Evolutionary conservation across 2,888 invertebrate genomes (phyloP).

Genomic region (Chesias legatella): DNA sequence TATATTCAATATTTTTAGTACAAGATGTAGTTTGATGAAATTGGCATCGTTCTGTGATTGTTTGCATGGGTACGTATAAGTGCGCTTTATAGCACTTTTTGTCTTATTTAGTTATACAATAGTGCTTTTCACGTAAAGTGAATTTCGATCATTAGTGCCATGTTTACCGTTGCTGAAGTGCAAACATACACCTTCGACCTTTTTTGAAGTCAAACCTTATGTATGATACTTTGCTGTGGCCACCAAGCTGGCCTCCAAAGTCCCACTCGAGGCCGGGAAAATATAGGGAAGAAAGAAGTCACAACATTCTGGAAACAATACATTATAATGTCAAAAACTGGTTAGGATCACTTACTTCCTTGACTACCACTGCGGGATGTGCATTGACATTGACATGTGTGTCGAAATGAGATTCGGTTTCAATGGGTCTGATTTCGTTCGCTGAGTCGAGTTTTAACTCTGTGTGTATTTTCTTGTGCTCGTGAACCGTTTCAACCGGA

Average conservation of each 20-base stretch:
- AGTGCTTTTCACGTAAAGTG: neutral
- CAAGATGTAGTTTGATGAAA: too few relatives aligned
- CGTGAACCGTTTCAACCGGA: conserved; percentile 29
- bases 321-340: neutral
- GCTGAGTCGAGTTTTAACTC: conserved; percentile 46
- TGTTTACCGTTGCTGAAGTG: conserved; percentile 6
- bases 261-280: conserved; percentile 29
- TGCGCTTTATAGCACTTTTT: too few relatives aligned
- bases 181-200: conserved; percentile 10
- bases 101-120: too few relatives aligned
- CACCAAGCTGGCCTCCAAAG: conserved; percentile 33
- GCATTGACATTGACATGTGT: conserved; percentile 32
- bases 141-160: too few relatives aligned
- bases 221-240: conserved; percentile 29
- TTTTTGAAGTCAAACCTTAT: conserved; percentile 47
- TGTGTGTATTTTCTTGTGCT: conserved; percentile 43
- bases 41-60: too few relatives aligned
- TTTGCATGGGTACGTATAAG: too few relatives aligned
- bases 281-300: conserved; percentile 41
- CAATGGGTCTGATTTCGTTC: conserved; percentile 50
- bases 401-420: conserved; percentile 34
- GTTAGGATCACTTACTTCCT: conserved; percentile 63
- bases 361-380: conserved; percentile 43
- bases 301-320: conserved; percentile 40
- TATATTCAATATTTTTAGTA: too few relatives aligned